Evolutionary conservation across 2,113 vertebrate species (phyloP).

Genomic region (Chaenocephalus aceratus): DNA sequence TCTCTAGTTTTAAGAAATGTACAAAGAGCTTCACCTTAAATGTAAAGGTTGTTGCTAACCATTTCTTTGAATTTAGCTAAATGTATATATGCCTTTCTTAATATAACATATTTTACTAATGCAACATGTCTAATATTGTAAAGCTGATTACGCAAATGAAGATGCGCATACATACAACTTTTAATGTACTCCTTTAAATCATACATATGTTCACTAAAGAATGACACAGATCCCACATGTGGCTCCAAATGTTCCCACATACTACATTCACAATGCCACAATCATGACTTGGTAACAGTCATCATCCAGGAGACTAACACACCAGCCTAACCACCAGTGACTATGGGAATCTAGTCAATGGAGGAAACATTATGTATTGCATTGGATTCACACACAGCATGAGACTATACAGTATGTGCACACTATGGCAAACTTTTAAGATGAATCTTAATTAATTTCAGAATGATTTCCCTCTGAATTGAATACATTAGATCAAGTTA

Average conservation of each 20-base stretch:
- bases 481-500: too few species aligned
- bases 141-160: conserved; percentile 10
- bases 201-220: background rate
- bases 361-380: too few species aligned
- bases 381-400: background rate
- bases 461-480: too few species aligned
- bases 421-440: background rate
- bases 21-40: background rate
- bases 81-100: too few species aligned
- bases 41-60: background rate
- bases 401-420: background rate
- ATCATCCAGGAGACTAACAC: background rate
- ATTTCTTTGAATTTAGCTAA: background rate
- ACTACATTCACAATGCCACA: too few species aligned
- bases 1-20: background rate
- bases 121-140: background rate
- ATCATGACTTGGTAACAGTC: background rate
- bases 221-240: background rate
- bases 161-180: background rate
- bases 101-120: too few species aligned
- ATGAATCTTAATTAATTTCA: too few species aligned
- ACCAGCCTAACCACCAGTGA: background rate
- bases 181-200: background rate
- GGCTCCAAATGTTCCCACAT: background rate
- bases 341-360: background rate